Conservation (phyloP, 2,113 vertebrate species). For the Phylloscopus trochiloides region DNA sequence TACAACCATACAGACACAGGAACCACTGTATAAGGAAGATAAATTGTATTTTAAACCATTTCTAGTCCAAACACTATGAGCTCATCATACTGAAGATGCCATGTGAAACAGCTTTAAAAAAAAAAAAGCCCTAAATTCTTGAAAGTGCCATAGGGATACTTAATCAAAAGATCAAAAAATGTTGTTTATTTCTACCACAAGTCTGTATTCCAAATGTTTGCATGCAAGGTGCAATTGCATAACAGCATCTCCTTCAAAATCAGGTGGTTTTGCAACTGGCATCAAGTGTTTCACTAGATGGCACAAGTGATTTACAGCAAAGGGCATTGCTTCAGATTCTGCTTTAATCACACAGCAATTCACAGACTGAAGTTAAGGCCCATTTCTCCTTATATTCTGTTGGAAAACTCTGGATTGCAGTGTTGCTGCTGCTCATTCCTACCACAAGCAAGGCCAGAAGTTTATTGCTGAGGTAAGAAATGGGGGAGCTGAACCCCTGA, state of each 20-base stretch:
- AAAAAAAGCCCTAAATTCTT: not conserved
- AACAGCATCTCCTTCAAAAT: not conserved
- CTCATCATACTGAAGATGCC: not conserved
- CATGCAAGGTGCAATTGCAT: not conserved
- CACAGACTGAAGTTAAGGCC: not conserved
- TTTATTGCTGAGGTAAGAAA: rapidly evolving
- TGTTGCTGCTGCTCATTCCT: not conserved
- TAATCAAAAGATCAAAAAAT: not conserved
- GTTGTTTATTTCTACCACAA: not conserved
- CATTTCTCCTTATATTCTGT: not conserved
- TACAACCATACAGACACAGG: not conserved
- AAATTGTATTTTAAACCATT: not conserved
- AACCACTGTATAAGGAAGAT: not conserved
- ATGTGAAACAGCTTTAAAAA: not conserved
- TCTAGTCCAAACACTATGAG: not conserved
- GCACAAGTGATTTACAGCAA: conserved; percentile 29
- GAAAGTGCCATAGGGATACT: not conserved
- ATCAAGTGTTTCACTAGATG: conserved; percentile 38
- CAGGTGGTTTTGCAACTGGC: not conserved
- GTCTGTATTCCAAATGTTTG: not conserved
- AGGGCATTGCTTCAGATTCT: not conserved
- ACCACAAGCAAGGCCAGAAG: not conserved
- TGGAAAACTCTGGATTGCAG: not conserved
- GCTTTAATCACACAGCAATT: not conserved
- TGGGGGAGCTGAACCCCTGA: not conserved